phyloP scores from a whole-genome alignment of 2,888 invertebrate species.

The Drosophila vallismaia region DNA sequence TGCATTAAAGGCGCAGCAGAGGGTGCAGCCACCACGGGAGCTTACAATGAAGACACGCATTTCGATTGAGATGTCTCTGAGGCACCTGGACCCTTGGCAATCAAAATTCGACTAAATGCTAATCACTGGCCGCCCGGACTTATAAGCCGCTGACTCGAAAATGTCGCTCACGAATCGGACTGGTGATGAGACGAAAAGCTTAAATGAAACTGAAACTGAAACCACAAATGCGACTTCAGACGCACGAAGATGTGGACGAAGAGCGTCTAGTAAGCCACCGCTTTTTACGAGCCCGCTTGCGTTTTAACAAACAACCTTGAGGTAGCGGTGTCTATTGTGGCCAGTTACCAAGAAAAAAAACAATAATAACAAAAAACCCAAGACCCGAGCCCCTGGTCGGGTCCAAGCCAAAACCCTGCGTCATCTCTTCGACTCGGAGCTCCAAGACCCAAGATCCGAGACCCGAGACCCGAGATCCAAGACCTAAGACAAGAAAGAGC shows the following conservation, averaged over 20 bases:
- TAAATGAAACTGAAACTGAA: conserved; percentile 58
- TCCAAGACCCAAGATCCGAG: conserved; percentile 9
- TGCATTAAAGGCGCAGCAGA: background rate
- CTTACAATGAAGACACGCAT: conserved; percentile 82
- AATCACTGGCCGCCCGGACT: conserved; percentile 76
- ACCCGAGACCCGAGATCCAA: conserved; percentile 10
- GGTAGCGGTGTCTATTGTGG: conserved; percentile 48
- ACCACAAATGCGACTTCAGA: conserved; percentile 45
- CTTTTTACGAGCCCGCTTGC: conserved; percentile 34
- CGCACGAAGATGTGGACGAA: conserved; percentile 33
- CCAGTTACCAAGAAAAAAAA: conserved; percentile 17
- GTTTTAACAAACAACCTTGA: conserved; percentile 57
- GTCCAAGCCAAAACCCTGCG: conserved; percentile 41
- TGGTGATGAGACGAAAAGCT: conserved; percentile 43
- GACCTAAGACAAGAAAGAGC: conserved; percentile 15
- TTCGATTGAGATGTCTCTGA: conserved; percentile 31
- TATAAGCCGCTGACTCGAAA: conserved; percentile 68
- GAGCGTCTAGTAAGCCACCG: conserved; percentile 12
- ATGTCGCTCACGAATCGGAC: conserved; percentile 49
- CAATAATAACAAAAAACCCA: conserved; percentile 44
- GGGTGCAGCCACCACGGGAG: background rate
- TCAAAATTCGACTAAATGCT: conserved; percentile 82
- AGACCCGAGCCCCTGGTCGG: conserved; percentile 7
- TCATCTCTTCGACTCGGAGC: conserved; percentile 46
- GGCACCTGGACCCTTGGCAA: conserved; percentile 74